These are phyloP conservation scores for Leptopilina boulardi DNA, from an alignment of 1,140 invertebrate species.

Conservation along the genomic window DNA sequence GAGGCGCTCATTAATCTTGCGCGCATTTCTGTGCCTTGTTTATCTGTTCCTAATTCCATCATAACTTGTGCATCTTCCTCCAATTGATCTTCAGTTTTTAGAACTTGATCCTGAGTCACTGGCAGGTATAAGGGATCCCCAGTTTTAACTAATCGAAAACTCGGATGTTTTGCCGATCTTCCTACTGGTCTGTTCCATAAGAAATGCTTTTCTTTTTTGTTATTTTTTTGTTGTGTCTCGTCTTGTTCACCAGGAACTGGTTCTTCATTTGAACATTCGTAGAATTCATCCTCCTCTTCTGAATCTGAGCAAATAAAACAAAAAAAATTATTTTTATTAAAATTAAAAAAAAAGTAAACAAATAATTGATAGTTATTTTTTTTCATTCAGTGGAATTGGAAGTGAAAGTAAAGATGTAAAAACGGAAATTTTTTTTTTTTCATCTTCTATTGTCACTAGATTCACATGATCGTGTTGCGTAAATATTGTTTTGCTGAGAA, in stretches of 20 bases:
- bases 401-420: background rate
- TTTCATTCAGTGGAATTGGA: background rate
- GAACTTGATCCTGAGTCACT: constrained; percentile 94
- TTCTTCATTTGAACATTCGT: constrained; percentile 85
- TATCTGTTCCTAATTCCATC: constrained; percentile 89
- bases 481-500: constrained; percentile 9
- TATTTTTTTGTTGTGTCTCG: constrained; percentile 53
- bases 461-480: constrained; percentile 8
- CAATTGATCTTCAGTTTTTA: constrained; percentile 97
- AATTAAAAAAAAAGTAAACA: no score
- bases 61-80: constrained; percentile 95
- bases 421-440: background rate
- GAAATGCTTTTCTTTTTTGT: constrained; percentile 72
- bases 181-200: constrained; percentile 85
- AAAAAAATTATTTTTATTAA: background rate
- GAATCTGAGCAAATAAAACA: constrained; percentile 55
- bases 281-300: constrained; percentile 88
- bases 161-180: constrained; percentile 81
- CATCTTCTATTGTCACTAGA: background rate
- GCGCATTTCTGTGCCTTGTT: constrained; percentile 88
- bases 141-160: constrained; percentile 81
- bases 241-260: constrained; percentile 72
- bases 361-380: background rate
- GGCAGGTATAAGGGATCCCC: constrained; percentile 89
- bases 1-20: constrained; percentile 97